Conservation (phyloP, 2,797 vertebrate species). For the Craterocephalus amniculus region DNA sequence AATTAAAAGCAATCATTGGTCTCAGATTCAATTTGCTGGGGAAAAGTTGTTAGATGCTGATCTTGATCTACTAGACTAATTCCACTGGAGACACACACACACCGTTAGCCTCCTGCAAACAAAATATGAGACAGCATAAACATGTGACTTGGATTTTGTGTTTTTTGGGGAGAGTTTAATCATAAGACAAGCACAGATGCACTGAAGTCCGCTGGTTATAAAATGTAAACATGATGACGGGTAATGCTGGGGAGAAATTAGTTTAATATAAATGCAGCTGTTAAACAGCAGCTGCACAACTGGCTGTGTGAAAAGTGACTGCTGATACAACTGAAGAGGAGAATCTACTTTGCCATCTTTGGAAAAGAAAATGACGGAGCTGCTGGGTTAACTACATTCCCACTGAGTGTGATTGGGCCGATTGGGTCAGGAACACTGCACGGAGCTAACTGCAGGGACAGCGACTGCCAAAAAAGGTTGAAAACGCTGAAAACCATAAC, state of each 20-base stretch:
- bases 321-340: background rate
- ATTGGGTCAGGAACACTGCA: background rate
- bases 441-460: background rate
- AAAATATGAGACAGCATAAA: slow-evolving; percentile 17
- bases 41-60: slow-evolving; percentile 79
- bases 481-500: too few species aligned
- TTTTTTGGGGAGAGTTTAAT: background rate
- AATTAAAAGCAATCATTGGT: slow-evolving; percentile 91
- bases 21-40: slow-evolving; percentile 82
- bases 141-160: background rate
- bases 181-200: background rate
- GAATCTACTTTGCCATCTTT: slow-evolving; percentile 2
- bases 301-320: background rate
- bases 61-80: slow-evolving; percentile 76
- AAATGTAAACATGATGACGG: too few species aligned
- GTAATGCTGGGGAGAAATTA: too few species aligned
- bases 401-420: background rate
- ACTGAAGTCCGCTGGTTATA: too few species aligned
- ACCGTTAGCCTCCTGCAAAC: slow-evolving; percentile 60
- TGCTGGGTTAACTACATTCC: background rate
- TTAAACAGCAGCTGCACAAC: background rate
- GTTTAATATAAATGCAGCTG: too few species aligned
- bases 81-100: slow-evolving; percentile 61
- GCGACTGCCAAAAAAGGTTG: background rate
- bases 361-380: too few species aligned